Base-by-base conservation (phyloP, 2,113 vertebrate genomes). In the Neodontobutis hainanensis region DNA sequence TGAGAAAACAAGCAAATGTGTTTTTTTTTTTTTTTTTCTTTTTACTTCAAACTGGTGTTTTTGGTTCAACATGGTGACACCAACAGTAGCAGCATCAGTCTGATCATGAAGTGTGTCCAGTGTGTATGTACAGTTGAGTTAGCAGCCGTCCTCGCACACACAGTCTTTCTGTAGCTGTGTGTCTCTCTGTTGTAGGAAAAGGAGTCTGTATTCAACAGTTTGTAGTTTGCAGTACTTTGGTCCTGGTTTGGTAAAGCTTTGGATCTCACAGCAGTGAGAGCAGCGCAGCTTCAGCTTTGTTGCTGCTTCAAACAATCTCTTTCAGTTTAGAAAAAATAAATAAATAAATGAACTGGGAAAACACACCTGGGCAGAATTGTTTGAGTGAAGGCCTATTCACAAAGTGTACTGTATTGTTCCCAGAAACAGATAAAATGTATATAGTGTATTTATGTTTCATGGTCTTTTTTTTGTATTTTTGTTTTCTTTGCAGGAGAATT, bases 211-310 rank as follows among this genome's bases (percentile, higher is more conserved):
- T 34, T 74, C 15, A 70, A 49, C 44, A 44, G 51, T 61, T 42
- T 11, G 19, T 19, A 61, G 44, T 74, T 70, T 45, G 35, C 42
- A 19, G 34, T 58, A 62, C 73, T 81, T 86, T 82, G 75, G 81
- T 88, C 83, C 77, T 45, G 46, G 19, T 78, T 58, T 46, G 68
- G 61, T 71, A 53, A 80, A 83, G 73, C 81, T 81, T 69, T 1
- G 14, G 55, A 51, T 15, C 11, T 69, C 47, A 7, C 64, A 61
- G 8, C 34, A 47, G 8, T 44, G 16, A 68, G 5, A 27, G 38
- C 11, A 65, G 27, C 58, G n/a, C 15, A 10, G 34, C 48, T 50
- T 14, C 48, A 50, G 9, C 43, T n/a, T 19, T 12, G 0, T 36
- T 65, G 14, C 15, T 14, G 35, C 47, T 56, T 56, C 42, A 15